Evolutionary conservation across 2,797 vertebrate genomes (phyloP).

Genomic region (Sciurus vulgaris): DNA sequence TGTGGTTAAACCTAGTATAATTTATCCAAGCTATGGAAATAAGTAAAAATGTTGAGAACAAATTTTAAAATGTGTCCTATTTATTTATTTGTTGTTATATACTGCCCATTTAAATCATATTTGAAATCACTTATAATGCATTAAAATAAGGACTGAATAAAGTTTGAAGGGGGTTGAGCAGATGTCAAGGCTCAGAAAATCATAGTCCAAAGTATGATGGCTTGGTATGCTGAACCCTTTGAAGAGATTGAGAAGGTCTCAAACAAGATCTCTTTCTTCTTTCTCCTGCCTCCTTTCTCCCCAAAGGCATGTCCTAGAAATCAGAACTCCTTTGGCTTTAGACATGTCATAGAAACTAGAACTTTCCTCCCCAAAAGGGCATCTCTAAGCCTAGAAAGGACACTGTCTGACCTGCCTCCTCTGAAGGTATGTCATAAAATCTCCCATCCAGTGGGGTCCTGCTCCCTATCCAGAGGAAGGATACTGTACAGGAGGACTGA

Average conservation of each 20-base stretch:
- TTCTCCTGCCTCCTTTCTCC: neutral
- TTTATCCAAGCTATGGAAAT: neutral
- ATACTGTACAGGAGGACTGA: too few species aligned
- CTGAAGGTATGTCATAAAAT: neutral
- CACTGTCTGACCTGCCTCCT: neutral
- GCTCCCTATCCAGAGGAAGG: too few species aligned
- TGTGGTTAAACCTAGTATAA: neutral
- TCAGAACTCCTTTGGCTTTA: neutral
- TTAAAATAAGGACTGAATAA: neutral
- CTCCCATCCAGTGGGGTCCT: neutral
- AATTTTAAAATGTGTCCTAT: neutral
- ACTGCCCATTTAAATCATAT: neutral
- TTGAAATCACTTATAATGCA: neutral
- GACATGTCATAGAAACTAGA: neutral
- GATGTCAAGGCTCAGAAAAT: neutral
- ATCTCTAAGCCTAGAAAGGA: neutral
- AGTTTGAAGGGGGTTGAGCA: neutral
- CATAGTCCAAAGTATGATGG: neutral
- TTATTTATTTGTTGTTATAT: slow-evolving; percentile 1
- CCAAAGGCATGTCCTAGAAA: neutral
- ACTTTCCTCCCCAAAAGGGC: neutral
- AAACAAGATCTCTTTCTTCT: neutral
- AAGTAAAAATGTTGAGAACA: slow-evolving; percentile 15
- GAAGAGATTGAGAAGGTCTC: neutral
- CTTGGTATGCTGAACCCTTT: neutral